A percentile compares a stretch with the other conserved stretches of the same genome.
Conservation (phyloP, 2,113 vertebrate genomes). For the Sardina pilchardus region DNA sequence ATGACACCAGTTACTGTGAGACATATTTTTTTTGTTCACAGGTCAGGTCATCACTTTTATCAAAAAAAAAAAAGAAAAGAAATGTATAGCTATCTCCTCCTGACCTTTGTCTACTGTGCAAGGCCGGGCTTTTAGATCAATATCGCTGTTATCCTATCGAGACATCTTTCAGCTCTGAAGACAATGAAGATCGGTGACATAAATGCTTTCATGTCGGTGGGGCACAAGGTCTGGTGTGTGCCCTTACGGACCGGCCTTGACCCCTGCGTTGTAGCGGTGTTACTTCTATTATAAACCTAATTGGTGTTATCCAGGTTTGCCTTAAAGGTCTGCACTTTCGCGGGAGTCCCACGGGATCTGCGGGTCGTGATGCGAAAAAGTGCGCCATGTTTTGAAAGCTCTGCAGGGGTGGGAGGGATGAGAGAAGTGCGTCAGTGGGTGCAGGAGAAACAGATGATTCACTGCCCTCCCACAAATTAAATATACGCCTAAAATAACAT, state of each 20-base stretch:
- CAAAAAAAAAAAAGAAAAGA: neutral
- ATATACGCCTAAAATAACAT: too few species aligned
- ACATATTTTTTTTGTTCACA: neutral
- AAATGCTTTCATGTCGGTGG: neutral
- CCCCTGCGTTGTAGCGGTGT: constrained; percentile 3
- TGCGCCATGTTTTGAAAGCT: too few species aligned
- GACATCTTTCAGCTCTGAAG: neutral
- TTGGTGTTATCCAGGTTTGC: constrained; percentile 6
- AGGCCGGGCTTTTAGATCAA: neutral
- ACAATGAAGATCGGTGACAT: constrained; percentile 16
- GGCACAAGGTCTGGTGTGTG: neutral
- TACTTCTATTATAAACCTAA: constrained; percentile 12
- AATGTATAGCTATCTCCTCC: neutral
- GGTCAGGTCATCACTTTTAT: constrained; percentile 15
- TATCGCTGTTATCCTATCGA: constrained; percentile 1
- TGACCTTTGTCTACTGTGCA: constrained; percentile 4
- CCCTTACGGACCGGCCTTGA: constrained; percentile 2
- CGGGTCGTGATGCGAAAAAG: too few species aligned
- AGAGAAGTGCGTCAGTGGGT: too few species aligned
- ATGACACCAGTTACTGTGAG: neutral
- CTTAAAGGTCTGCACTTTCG: too few species aligned
- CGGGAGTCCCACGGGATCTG: too few species aligned
- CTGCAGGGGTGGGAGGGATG: too few species aligned
- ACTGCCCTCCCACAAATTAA: too few species aligned
- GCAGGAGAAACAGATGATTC: too few species aligned